Conservation (phyloP, 2,888 invertebrate genomes). For the Omphaloscelis lunosa region DNA sequence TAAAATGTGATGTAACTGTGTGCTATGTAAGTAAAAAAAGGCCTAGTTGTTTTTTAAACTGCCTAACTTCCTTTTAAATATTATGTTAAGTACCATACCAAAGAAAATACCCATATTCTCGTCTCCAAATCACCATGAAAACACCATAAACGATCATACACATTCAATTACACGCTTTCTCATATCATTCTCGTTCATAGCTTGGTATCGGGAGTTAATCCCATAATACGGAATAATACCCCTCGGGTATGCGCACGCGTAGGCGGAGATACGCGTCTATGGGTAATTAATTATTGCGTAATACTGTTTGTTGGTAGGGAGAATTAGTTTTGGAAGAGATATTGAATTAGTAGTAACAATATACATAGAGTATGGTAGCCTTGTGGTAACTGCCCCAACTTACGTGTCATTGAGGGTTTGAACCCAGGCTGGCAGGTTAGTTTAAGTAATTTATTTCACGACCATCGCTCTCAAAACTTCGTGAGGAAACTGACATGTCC, state of each 20-base stretch:
- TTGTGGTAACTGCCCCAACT: neutral
- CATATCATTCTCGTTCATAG: constrained; percentile 27
- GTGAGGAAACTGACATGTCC: neutral
- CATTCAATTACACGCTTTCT: constrained; percentile 52
- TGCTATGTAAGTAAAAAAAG: neutral
- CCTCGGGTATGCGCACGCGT: constrained; percentile 58
- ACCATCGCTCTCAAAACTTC: neutral
- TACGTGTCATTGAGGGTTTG: neutral
- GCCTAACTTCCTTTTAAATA: neutral
- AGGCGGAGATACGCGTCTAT: constrained; percentile 34
- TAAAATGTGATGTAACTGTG: neutral
- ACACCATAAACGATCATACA: constrained; percentile 9
- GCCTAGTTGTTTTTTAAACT: neutral
- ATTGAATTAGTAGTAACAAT: neutral
- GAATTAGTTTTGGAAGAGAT: neutral
- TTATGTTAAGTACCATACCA: neutral
- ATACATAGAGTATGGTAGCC: too few relatives aligned
- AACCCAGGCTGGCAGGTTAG: neutral
- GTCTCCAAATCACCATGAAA: constrained; percentile 15
- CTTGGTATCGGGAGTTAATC: constrained; percentile 59
- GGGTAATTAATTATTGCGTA: constrained; percentile 53
- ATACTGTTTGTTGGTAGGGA: constrained; percentile 11
- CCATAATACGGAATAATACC: constrained; percentile 58
- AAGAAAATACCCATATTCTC: neutral
- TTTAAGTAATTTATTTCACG: neutral